These are phyloP conservation scores for Leptestheria dahalacensis DNA, from an alignment of 1,140 invertebrate genomes.

Conservation along the genomic window DNA sequence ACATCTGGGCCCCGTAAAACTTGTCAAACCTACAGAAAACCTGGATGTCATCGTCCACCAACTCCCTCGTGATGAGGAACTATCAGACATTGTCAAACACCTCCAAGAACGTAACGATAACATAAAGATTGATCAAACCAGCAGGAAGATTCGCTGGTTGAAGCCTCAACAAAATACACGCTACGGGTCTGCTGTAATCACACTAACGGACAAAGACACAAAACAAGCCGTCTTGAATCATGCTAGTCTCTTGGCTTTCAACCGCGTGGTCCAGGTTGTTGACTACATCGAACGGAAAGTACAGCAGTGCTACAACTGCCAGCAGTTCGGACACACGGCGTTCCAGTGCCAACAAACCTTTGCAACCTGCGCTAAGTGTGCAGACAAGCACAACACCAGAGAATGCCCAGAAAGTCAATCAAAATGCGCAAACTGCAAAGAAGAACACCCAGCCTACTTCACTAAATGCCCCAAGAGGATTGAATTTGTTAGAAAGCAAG, in stretches of 20 bases:
- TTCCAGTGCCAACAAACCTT: neutral
- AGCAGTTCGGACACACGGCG: neutral
- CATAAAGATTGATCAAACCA: neutral
- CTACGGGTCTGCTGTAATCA: neutral
- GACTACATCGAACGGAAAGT: neutral
- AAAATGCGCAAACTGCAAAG: conserved; percentile 8
- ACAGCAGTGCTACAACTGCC: conserved; percentile 2
- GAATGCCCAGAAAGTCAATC: neutral
- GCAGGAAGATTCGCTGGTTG: neutral
- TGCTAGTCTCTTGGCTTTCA: neutral
- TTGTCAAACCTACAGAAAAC: neutral
- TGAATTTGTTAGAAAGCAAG: too few species aligned
- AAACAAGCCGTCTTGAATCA: neutral
- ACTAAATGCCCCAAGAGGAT: neutral
- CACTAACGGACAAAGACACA: neutral
- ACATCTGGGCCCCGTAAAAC: neutral
- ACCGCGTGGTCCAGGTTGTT: neutral
- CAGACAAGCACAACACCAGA: neutral
- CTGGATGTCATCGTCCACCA: neutral
- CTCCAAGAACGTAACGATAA: neutral
- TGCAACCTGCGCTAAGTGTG: conserved; percentile 3
- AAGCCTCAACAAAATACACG: neutral
- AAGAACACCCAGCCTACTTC: neutral
- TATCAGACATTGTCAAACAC: neutral
- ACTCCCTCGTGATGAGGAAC: neutral